Evolutionary conservation across 1,140 invertebrate genomes (phyloP).

Genomic region (Zaprionus gabonicus): DNA sequence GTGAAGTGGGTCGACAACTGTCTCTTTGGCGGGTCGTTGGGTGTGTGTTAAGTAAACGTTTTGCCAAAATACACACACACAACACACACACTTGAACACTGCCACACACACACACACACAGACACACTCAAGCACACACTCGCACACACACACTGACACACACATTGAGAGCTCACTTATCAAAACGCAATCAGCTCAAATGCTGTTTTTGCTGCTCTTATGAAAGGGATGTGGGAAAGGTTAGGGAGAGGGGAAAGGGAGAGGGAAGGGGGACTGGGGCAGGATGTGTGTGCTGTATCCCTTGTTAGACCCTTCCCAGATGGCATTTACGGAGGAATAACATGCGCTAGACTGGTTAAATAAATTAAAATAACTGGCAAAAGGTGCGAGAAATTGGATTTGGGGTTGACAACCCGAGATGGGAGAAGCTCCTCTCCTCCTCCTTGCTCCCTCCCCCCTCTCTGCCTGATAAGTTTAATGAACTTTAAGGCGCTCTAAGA

Average conservation of each 20-base stretch:
- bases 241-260: neutral
- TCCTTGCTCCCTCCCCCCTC: no score
- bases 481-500: conserved; percentile 32
- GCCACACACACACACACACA: conserved; percentile 3
- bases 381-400: conserved; percentile 45
- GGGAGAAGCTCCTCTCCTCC: no score
- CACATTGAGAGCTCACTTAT: conserved; percentile 44
- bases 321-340: conserved; percentile 9
- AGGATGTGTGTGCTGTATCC: conserved; percentile 21
- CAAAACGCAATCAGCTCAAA: conserved; percentile 57
- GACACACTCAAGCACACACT: conserved; percentile 6
- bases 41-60: conserved; percentile 22
- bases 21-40: conserved; percentile 22
- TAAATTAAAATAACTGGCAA: conserved; percentile 64
- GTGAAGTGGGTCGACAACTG: conserved; percentile 43
- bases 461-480: conserved; percentile 4
- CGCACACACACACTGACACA: neutral
- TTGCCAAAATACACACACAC: conserved; percentile 26
- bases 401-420: conserved; percentile 18
- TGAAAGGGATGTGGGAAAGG: neutral
- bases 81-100: neutral
- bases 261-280: neutral
- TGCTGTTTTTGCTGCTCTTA: conserved; percentile 36
- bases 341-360: conserved; percentile 20
- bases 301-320: neutral